Conservation (phyloP, 2,888 invertebrate species). For the Troides helena region DNA sequence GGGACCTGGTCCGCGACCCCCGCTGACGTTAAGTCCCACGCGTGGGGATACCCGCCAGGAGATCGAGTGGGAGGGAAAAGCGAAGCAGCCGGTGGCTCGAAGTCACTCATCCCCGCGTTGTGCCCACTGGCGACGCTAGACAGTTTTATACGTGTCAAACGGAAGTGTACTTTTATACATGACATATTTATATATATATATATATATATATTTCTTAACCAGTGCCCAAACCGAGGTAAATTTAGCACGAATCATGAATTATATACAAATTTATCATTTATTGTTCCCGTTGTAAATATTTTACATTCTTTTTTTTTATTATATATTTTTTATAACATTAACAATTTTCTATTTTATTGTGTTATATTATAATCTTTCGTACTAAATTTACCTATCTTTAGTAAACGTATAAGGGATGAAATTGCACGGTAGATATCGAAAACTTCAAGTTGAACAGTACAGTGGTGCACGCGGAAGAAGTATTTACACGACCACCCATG, state of each 20-base stretch:
- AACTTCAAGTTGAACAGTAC: no score
- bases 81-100: background rate
- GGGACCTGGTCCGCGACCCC: slow-evolving; percentile 13
- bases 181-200: background rate
- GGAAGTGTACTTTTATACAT: background rate
- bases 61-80: background rate
- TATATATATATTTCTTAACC: no score
- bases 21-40: background rate
- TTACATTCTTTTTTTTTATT: slow-evolving; percentile 5
- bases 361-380: background rate
- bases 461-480: no score
- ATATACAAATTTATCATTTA: background rate
- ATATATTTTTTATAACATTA: slow-evolving; percentile 1
- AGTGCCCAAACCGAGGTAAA: slow-evolving; percentile 1
- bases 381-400: slow-evolving; percentile 1
- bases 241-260: slow-evolving; percentile 5
- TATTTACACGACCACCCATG: no score
- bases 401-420: no score
- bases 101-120: background rate
- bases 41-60: background rate
- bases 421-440: no score
- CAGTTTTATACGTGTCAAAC: background rate
- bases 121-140: background rate
- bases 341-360: slow-evolving; percentile 6
- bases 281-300: slow-evolving; percentile 20